These are phyloP conservation scores for Tetheella fluctuosa DNA, from an alignment of 2,888 invertebrate species.

Conservation along the genomic window DNA sequence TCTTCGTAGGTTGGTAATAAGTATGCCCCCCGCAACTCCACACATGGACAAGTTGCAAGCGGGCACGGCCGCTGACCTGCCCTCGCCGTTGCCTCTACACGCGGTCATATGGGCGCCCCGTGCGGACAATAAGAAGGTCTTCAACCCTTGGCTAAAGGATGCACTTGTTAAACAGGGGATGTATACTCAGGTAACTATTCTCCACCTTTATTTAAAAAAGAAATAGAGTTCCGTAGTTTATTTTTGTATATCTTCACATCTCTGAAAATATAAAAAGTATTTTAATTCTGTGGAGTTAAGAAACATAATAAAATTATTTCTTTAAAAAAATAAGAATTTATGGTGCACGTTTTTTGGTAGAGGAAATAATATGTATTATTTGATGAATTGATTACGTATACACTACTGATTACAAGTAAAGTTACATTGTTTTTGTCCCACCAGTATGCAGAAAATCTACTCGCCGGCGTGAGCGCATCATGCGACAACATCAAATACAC, in stretches of 20 bases:
- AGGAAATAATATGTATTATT: too few species aligned
- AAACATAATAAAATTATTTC: too few species aligned
- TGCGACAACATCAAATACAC: conserved; percentile 84
- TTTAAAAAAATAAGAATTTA: too few species aligned
- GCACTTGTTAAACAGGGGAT: conserved; percentile 95
- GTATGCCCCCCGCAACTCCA: conserved; percentile 94
- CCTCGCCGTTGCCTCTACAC: conserved; percentile 89
- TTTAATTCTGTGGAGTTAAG: too few species aligned
- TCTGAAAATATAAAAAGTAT: too few species aligned
- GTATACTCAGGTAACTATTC: conserved; percentile 86
- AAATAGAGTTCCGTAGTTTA: too few species aligned
- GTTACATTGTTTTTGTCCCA: conserved; percentile 21
- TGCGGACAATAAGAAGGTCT: conserved; percentile 91
- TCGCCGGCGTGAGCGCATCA: conserved; percentile 88
- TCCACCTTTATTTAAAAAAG: too few species aligned
- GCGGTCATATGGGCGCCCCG: conserved; percentile 96
- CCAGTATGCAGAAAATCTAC: conserved; percentile 87
- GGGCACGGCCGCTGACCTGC: conserved; percentile 86
- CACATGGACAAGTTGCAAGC: conserved; percentile 93
- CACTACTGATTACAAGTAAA: neutral
- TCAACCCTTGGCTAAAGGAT: conserved; percentile 95
- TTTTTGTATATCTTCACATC: conserved; percentile 13
- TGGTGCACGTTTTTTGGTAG: too few species aligned
- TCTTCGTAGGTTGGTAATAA: conserved; percentile 88
- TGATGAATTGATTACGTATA: too few species aligned